A percentile compares a stretch with the other conserved stretches of the same genome.
Evolutionary conservation across 2,113 vertebrate species (phyloP).

Genomic region (Myocastor coypus): DNA sequence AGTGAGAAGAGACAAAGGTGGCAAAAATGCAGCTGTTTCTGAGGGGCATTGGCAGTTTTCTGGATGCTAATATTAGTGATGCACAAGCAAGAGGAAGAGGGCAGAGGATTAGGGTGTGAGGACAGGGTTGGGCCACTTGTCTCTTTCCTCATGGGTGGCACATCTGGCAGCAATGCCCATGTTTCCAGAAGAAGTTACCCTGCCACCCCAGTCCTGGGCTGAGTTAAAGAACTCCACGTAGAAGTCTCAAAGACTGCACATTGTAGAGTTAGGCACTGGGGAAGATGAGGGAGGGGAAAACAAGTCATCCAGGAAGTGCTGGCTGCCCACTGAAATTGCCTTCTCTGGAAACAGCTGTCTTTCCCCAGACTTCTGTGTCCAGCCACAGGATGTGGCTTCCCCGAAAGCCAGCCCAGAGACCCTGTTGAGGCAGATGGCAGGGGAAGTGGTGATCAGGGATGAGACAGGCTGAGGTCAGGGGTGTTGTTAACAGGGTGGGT

Average conservation of each 20-base stretch:
- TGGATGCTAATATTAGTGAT: accelerated
- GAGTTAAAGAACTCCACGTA: accelerated
- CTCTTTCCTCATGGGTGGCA: too few species aligned
- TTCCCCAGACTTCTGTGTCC: background rate
- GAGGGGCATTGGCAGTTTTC: accelerated
- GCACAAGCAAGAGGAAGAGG: accelerated
- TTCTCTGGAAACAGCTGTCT: slow-evolving; percentile 19
- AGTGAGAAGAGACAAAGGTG: background rate
- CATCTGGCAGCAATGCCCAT: background rate
- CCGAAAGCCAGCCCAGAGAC: background rate
- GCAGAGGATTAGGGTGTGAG: background rate
- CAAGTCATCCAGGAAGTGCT: background rate
- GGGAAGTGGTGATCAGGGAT: background rate
- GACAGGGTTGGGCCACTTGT: background rate
- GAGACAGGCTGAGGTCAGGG: background rate
- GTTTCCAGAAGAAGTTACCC: background rate
- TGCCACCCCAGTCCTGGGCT: too few species aligned
- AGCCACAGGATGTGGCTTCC: slow-evolving; percentile 70
- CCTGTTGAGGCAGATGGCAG: background rate
- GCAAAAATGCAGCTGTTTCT: background rate
- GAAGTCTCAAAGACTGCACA: background rate
- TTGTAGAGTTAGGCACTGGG: background rate
- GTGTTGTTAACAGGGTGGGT: background rate
- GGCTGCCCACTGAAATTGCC: background rate
- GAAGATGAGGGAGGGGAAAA: background rate